Conservation (phyloP, 2,797 vertebrate genomes). For the Brachyrhaphis roseni region DNA sequence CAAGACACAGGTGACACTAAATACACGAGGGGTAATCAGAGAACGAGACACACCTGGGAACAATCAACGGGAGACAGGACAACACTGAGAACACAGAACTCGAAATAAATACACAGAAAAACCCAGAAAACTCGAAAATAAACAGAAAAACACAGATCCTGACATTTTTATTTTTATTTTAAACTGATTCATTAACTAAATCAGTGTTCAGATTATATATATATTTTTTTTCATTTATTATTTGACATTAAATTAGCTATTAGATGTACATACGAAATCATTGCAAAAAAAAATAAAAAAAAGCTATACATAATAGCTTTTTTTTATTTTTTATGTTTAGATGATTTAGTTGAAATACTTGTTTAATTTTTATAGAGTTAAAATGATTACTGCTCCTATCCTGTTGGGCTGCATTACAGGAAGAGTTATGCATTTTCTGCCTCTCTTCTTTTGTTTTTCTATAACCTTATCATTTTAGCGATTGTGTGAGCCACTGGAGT, state of each 20-base stretch:
- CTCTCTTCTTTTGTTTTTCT: conserved; percentile 23
- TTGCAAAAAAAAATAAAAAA: not conserved
- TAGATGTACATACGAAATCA: not conserved
- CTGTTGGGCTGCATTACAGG: conserved; percentile 48
- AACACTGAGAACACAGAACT: no score
- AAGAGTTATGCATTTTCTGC: conserved; percentile 32
- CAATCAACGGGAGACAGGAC: no score
- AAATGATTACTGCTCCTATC: conserved; percentile 1
- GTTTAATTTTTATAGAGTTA: conserved; percentile 8
- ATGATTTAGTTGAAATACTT: conserved; percentile 12
- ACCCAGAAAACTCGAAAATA: no score
- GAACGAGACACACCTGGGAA: no score
- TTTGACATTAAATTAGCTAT: not conserved
- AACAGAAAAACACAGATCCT: no score
- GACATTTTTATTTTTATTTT: not conserved
- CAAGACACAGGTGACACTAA: no score
- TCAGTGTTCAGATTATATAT: not conserved
- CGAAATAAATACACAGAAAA: no score
- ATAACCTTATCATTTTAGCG: conserved; percentile 66
- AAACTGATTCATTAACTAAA: not conserved
- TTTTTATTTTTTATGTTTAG: no score
- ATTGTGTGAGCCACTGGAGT: conserved; percentile 75
- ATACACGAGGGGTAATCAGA: no score
- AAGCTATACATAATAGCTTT: not conserved
- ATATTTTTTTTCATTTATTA: not conserved